These are phyloP conservation scores for Plagodis dolabraria DNA, from an alignment of 2,888 invertebrate species.

Conservation along the genomic window DNA sequence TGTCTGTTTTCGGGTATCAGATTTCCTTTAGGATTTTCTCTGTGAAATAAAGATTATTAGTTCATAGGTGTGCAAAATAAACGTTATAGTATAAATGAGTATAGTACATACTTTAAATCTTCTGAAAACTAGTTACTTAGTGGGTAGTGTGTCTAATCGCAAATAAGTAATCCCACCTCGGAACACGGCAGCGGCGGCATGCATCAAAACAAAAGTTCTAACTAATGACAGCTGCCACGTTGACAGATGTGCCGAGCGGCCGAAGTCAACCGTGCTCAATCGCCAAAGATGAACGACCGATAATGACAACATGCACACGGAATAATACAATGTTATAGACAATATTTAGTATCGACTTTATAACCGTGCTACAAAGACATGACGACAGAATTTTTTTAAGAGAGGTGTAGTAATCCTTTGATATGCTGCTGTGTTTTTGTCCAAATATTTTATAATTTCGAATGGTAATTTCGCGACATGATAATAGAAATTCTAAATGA, in stretches of 20 bases:
- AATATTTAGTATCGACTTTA: no score
- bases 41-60: no score
- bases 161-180: conserved; percentile 2
- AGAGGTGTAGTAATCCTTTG: no score
- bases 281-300: conserved; percentile 52
- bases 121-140: background rate
- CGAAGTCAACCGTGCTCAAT: conserved; percentile 50
- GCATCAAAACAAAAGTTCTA: conserved; percentile 49
- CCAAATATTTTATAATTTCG: no score
- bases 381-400: no score
- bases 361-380: no score
- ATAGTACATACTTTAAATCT: background rate
- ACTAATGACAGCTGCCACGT: conserved; percentile 52
- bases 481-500: no score
- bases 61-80: no score
- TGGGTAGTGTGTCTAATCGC: conserved; percentile 16
- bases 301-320: conserved; percentile 24
- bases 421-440: no score
- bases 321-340: background rate
- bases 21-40: no score
- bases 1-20: no score
- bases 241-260: conserved; percentile 45
- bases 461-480: no score
- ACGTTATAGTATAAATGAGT: background rate
- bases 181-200: conserved; percentile 13